Conservation (phyloP, 2,888 invertebrate species). For the Lapara coniferarum region DNA sequence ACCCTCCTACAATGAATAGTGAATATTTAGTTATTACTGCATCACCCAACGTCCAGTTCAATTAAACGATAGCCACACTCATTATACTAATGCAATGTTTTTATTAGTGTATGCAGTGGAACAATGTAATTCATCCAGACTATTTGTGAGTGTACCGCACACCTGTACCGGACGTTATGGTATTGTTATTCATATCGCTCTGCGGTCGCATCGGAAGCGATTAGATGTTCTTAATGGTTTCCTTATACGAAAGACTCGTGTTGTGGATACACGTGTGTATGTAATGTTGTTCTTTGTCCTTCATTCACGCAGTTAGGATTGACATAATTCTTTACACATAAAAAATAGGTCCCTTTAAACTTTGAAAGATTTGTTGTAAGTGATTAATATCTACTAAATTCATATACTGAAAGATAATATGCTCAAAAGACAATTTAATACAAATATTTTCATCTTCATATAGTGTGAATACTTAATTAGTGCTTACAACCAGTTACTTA, state of each 20-base stretch:
- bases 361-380: no score
- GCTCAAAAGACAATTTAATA: no score
- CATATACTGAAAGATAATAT: no score
- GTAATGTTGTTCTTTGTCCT: no score
- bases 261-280: neutral
- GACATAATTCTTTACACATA: no score
- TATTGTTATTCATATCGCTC: conserved; percentile 25
- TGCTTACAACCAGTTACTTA: neutral
- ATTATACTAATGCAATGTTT: conserved; percentile 5
- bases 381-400: no score
- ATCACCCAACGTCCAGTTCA: neutral
- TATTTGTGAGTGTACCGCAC: conserved; percentile 33
- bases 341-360: no score
- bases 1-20: no score
- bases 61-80: neutral
- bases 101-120: conserved; percentile 15
- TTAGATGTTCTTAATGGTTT: conserved; percentile 3
- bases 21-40: no score
- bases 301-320: no score
- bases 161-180: conserved; percentile 36
- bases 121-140: conserved; percentile 32
- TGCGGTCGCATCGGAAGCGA: conserved; percentile 2
- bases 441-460: no score
- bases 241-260: conserved; percentile 20
- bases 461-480: no score